These are phyloP conservation scores for Rhagologus leucostigma DNA, from an alignment of 2,113 vertebrate genomes.

Conservation along the genomic window DNA sequence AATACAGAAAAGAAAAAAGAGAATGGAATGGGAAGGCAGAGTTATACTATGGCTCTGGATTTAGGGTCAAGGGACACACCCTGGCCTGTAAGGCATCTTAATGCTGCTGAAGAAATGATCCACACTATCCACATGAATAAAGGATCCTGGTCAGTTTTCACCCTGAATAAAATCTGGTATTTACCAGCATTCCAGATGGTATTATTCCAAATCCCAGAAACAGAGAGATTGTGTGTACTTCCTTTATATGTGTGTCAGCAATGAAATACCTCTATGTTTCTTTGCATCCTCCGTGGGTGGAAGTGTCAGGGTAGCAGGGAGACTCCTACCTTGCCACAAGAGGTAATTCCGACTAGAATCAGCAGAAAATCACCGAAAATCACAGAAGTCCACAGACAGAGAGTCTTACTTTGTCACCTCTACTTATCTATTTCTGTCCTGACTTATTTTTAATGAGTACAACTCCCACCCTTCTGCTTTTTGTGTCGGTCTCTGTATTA, in stretches of 20 bases:
- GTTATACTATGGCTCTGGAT: not conserved
- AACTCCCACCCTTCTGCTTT: not conserved
- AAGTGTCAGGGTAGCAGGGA: not conserved
- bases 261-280: not conserved
- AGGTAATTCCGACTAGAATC: not conserved
- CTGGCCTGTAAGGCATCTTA: not conserved
- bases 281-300: not conserved
- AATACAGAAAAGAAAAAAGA: not conserved
- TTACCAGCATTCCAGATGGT: not conserved
- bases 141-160: not conserved
- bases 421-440: not conserved
- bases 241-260: not conserved
- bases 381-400: not conserved
- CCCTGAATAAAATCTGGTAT: not conserved
- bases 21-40: not conserved
- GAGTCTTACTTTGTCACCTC: not conserved
- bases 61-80: not conserved
- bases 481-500: not conserved
- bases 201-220: not conserved
- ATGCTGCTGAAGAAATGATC: not conserved
- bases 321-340: not conserved
- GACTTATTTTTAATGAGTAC: not conserved
- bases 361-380: not conserved
- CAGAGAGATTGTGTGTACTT: not conserved
- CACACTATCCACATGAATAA: not conserved